Conservation (phyloP, 2,113 vertebrate genomes). For the Microtus montanus region DNA sequence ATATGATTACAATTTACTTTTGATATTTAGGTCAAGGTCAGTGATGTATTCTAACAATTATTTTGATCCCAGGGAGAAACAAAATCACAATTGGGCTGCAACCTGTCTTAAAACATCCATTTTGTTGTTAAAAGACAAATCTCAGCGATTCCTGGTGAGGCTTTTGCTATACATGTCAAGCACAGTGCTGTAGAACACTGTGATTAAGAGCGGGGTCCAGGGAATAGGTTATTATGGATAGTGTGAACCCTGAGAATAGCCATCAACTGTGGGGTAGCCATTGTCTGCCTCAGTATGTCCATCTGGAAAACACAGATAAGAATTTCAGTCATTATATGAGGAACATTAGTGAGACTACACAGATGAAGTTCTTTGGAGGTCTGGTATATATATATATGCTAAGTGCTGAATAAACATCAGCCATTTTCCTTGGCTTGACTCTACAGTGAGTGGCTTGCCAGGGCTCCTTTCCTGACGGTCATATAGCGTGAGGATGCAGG, state of each 20-base stretch:
- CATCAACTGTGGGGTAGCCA: neutral
- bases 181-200: neutral
- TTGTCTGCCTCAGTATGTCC: neutral
- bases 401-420: neutral
- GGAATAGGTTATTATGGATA: neutral
- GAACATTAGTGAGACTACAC: neutral
- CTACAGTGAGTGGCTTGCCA: neutral
- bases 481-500: neutral
- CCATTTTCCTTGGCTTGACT: neutral
- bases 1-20: slow-evolving; percentile 38
- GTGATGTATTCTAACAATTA: slow-evolving; percentile 35
- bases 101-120: slow-evolving; percentile 3
- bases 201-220: neutral
- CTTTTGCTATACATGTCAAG: neutral
- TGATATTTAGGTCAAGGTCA: slow-evolving; percentile 6
- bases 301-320: neutral
- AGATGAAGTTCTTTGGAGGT: neutral
- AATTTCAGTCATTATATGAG: neutral
- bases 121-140: slow-evolving; percentile 30
- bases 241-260: neutral
- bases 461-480: neutral
- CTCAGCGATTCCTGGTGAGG: neutral
- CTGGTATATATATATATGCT: neutral
- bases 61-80: slow-evolving; percentile 24
- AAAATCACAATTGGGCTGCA: neutral